phyloP scores from a whole-genome alignment of 2,888 invertebrate genomes.

The Lydus trimaculatus region DNA sequence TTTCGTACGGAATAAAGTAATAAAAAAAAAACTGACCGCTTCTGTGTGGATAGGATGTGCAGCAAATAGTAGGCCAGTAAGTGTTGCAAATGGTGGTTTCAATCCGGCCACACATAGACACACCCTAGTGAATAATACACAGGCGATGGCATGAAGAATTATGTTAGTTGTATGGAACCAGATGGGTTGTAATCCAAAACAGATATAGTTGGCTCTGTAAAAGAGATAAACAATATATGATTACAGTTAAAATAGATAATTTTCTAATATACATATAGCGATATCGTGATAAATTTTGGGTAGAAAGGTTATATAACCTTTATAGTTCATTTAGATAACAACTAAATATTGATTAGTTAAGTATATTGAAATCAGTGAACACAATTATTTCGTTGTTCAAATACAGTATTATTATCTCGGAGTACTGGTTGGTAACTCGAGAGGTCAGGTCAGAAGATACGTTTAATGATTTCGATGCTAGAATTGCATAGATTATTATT shows the following conservation, averaged over 20 bases:
- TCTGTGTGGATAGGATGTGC: constrained; percentile 90
- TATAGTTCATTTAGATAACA: constrained; percentile 16
- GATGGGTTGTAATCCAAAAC: constrained; percentile 74
- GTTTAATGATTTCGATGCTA: constrained; percentile 36
- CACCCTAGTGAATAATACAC: constrained; percentile 74
- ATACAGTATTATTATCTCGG: constrained; percentile 33
- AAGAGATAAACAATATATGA: constrained; percentile 41
- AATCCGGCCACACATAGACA: constrained; percentile 73
- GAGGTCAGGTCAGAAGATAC: constrained; percentile 32
- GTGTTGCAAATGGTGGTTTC: constrained; percentile 73
- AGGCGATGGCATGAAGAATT: constrained; percentile 76
- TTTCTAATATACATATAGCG: no score
- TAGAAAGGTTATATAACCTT: neutral
- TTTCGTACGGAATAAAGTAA: constrained; percentile 29
- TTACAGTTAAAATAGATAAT: constrained; percentile 19
- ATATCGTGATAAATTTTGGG: constrained; percentile 13
- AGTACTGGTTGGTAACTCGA: constrained; percentile 24
- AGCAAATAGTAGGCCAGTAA: constrained; percentile 80
- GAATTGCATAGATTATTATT: constrained; percentile 33
- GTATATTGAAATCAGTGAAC: constrained; percentile 32
- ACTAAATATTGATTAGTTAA: constrained; percentile 31
- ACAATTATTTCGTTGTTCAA: constrained; percentile 32
- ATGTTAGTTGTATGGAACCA: constrained; percentile 87
- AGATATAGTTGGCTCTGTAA: constrained; percentile 77
- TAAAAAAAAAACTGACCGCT: constrained; percentile 75